phyloP scores from a whole-genome alignment of 2,888 invertebrate species.

The Caenorhabditis afra region DNA sequence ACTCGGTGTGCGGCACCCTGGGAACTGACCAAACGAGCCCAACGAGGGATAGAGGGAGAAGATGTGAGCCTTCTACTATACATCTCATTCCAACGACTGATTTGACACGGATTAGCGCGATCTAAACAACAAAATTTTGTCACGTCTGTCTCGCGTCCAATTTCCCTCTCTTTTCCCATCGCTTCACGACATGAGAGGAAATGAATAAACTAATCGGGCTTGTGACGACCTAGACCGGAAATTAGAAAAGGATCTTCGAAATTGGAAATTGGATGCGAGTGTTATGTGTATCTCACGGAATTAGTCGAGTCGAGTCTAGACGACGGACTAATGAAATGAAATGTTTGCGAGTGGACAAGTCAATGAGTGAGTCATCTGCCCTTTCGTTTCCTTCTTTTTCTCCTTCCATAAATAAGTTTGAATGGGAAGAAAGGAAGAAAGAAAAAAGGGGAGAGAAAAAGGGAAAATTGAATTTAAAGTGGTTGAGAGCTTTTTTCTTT shows the following conservation, averaged over 20 bases:
- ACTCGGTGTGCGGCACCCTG: neutral
- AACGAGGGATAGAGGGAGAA: no score
- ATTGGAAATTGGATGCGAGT: neutral
- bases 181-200: no score
- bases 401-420: no score
- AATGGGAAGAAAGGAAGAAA: neutral
- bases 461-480: constrained; percentile 52
- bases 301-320: neutral
- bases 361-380: neutral
- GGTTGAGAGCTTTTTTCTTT: constrained; percentile 23
- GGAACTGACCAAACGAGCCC: no score
- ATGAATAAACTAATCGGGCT: no score
- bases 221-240: neutral
- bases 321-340: neutral
- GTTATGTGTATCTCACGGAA: constrained; percentile 8
- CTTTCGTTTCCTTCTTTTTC: constrained; percentile 1
- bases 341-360: neutral
- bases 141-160: constrained; percentile 1
- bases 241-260: constrained; percentile 13
- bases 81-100: no score
- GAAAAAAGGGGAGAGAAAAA: neutral
- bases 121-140: no score
- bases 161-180: constrained; percentile 15
- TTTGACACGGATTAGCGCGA: no score
- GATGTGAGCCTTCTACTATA: no score